Evolutionary conservation across 1,140 invertebrate genomes (phyloP), one percentile per base, ranked within the genome.

Genomic region (Aphidius gifuensis): DNA sequence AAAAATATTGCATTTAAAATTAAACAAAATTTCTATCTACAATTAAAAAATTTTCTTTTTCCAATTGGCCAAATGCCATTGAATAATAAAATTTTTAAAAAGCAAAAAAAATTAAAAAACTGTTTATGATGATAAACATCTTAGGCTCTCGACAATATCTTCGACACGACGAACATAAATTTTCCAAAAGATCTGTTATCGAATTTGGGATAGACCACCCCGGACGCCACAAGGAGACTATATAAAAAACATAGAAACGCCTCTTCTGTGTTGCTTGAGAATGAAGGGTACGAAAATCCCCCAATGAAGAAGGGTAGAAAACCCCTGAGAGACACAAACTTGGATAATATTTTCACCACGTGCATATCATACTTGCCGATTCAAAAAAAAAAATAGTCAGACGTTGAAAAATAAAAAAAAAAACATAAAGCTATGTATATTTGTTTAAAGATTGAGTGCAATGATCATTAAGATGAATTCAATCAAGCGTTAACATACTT

Each of bases 241-340:
- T 46, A 58, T 58, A 58, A 58, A 58, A 58, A 53, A 53, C 46
- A 46, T 46, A 58, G 57, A 49, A 58, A 58, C 16, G 57, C 45
- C 46, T 32, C 23, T 32, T 49, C 7, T 48, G 23, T 45, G 45
- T 58, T 46, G 32, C 57, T 4, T 32, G 23, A 32, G 23, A 32
- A 32, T 32, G 11, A 58, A 46, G 57, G 57, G 32, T 39, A 51
- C 32, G 11, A 50, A 21, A 45, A 47, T 46, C 48, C 46, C 21
- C 11, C 4, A 42, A 47, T 58, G 44, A 42, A 32, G 6, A 59
- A 50, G 39, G 43, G 49, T 40, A 60, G 5, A 44, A 7, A 43
- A 5, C 6, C 23, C 5, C 54, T 11, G 38, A 38, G 23, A 16
- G 16, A 16, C 16, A 32, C 23, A 32, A 32, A 32, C 23, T 32